These are phyloP conservation scores for Thereva unica DNA, from an alignment of 2,888 invertebrate genomes.

Conservation along the genomic window DNA sequence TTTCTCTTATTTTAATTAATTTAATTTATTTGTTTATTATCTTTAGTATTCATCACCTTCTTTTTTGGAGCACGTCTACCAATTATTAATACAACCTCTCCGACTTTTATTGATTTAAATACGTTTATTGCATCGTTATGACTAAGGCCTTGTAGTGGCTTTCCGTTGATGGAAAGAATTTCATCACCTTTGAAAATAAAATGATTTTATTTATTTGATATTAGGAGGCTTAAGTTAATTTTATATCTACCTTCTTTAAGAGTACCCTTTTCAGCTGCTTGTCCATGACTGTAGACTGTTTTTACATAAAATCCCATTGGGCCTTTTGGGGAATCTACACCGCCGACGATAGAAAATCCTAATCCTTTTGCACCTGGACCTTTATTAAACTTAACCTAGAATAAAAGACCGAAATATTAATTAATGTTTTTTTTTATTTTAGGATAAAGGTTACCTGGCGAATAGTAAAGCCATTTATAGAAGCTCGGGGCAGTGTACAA, in stretches of 20 bases:
- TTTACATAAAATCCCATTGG: slow-evolving; percentile 88
- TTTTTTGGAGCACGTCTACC: slow-evolving; percentile 59
- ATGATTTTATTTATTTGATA: neutral
- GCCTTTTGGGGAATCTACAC: slow-evolving; percentile 81
- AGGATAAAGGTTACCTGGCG: slow-evolving; percentile 34
- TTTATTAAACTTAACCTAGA: slow-evolving; percentile 57
- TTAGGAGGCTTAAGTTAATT: neutral
- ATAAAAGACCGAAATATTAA: neutral
- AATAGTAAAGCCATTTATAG: slow-evolving; percentile 39
- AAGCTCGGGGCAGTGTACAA: slow-evolving; percentile 39
- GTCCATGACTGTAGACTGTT: slow-evolving; percentile 82
- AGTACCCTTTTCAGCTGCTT: slow-evolving; percentile 78
- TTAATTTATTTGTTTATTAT: neutral
- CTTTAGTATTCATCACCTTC: neutral
- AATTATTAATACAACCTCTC: slow-evolving; percentile 74
- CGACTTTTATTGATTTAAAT: slow-evolving; percentile 77
- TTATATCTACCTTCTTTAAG: slow-evolving; percentile 76
- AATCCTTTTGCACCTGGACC: slow-evolving; percentile 83
- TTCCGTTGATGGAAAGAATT: slow-evolving; percentile 79
- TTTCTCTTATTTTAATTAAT: neutral
- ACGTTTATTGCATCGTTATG: slow-evolving; percentile 79
- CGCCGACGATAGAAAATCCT: slow-evolving; percentile 89
- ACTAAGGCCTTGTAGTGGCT: slow-evolving; percentile 73
- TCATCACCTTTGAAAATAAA: slow-evolving; percentile 71
- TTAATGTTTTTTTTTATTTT: neutral